A percentile compares a stretch with the other conserved stretches of the same genome.
Conservation (phyloP, 2,113 vertebrate species). For the Menidia beryllina region DNA sequence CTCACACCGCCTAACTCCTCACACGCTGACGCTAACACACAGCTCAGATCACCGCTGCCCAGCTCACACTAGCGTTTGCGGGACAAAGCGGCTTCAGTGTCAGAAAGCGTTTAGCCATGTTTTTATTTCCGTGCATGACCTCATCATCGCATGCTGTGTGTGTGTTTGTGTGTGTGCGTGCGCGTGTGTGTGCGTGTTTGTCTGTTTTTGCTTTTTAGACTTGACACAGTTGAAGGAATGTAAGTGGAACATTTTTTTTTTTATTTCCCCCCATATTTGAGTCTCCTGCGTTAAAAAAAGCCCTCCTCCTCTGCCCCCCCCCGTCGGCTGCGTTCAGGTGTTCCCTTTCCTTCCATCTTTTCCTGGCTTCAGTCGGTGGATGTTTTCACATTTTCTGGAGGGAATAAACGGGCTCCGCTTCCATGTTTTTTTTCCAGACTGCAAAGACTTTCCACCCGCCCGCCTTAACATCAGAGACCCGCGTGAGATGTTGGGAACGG, state of each 20-base stretch:
- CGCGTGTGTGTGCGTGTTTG: slow-evolving; percentile 65
- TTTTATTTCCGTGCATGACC: slow-evolving; percentile 80
- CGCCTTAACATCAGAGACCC: slow-evolving; percentile 11
- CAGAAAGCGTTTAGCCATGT: slow-evolving; percentile 6
- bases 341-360: slow-evolving; percentile 8
- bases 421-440: slow-evolving; percentile 21
- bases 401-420: slow-evolving; percentile 8
- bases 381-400: slow-evolving; percentile 22
- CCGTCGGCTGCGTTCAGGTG: slow-evolving; percentile 17
- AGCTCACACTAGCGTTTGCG: too few species aligned
- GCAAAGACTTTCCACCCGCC: slow-evolving; percentile 4
- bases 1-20: too few species aligned
- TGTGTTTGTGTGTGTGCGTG: slow-evolving; percentile 83
- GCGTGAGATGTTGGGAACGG: slow-evolving; percentile 11
- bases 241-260: slow-evolving; percentile 90
- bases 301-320: not conserved
- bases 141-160: slow-evolving; percentile 88
- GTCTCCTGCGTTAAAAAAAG: slow-evolving; percentile 51
- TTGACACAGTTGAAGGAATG: slow-evolving; percentile 94
- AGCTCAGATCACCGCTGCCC: too few species aligned
- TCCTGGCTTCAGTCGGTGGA: not conserved
- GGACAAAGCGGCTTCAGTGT: slow-evolving; percentile 26
- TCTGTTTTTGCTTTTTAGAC: slow-evolving; percentile 89
- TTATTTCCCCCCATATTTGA: slow-evolving; percentile 66
- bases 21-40: slow-evolving; percentile 40